phyloP scores from a whole-genome alignment of 2,888 invertebrate genomes.

The Platypus cylindrus region DNA sequence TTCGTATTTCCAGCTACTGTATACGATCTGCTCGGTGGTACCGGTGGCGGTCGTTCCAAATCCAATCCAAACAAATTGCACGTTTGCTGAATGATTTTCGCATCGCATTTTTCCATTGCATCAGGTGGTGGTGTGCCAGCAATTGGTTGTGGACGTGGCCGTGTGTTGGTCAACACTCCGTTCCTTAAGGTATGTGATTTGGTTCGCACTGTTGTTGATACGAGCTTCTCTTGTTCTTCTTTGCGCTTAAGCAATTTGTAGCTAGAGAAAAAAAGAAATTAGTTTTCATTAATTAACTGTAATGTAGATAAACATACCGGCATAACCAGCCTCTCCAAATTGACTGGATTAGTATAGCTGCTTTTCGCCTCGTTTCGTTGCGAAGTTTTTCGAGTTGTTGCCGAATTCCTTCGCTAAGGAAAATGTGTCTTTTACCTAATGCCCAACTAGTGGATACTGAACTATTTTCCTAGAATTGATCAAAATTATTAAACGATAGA shows the following conservation, averaged over 20 bases:
- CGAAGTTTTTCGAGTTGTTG: slow-evolving; percentile 79
- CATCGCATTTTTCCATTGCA: slow-evolving; percentile 73
- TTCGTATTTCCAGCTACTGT: slow-evolving; percentile 66
- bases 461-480: slow-evolving; percentile 8
- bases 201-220: slow-evolving; percentile 14
- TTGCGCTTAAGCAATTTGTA: no score
- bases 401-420: slow-evolving; percentile 84
- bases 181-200: slow-evolving; percentile 12
- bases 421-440: slow-evolving; percentile 84
- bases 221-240: slow-evolving; percentile 19
- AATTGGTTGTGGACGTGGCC: slow-evolving; percentile 80
- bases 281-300: no score
- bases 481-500: neutral
- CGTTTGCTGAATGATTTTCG: slow-evolving; percentile 79
- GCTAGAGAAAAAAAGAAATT: neutral
- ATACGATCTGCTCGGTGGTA: slow-evolving; percentile 82
- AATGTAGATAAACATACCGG: slow-evolving; percentile 26
- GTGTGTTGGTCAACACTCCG: slow-evolving; percentile 33
- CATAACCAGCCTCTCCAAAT: slow-evolving; percentile 74
- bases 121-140: slow-evolving; percentile 79
- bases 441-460: slow-evolving; percentile 72
- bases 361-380: slow-evolving; percentile 60
- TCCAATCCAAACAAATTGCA: slow-evolving; percentile 83
- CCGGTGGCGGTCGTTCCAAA: slow-evolving; percentile 81
- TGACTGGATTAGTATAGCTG: slow-evolving; percentile 74